Percentiles rank a stretch among this genome's conserved stretches.
Evolutionary conservation across 2,797 vertebrate genomes (phyloP).

Genomic region (Chiroxiphia lanceolata): DNA sequence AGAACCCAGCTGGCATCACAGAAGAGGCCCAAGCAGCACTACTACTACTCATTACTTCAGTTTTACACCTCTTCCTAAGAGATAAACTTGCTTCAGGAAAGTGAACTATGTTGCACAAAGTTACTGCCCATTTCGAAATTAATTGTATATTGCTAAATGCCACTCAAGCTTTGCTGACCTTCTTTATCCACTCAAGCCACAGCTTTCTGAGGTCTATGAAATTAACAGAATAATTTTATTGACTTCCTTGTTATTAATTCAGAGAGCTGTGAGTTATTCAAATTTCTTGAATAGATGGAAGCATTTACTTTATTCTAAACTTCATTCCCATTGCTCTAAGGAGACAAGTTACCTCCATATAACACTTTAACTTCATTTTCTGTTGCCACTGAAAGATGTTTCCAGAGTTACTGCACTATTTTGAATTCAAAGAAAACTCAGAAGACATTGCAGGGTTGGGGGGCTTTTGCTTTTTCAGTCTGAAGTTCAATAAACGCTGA

Average conservation of each 20-base stretch:
- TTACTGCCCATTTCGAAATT: conserved; percentile 23
- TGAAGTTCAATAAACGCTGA: conserved; percentile 46
- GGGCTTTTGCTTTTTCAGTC: background rate
- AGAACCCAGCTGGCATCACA: background rate
- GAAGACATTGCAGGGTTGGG: background rate
- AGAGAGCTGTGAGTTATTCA: conserved; percentile 54
- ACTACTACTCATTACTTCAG: background rate
- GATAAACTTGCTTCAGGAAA: background rate
- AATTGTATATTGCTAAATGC: conserved; percentile 36
- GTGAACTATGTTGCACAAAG: background rate
- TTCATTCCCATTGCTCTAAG: conserved; percentile 27
- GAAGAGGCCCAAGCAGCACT: background rate
- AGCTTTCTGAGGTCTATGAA: conserved; percentile 55
- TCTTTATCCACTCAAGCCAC: conserved; percentile 42
- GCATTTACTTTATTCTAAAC: conserved; percentile 31
- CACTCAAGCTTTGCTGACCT: conserved; percentile 37
- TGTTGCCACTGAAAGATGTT: background rate
- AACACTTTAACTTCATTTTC: conserved; percentile 11
- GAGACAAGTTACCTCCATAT: background rate
- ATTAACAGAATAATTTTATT: conserved; percentile 57
- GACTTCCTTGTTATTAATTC: conserved; percentile 67
- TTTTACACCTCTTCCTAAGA: background rate
- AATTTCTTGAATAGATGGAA: conserved; percentile 55
- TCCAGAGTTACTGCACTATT: background rate
- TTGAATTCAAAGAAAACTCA: conserved; percentile 20